Base-by-base conservation (phyloP, 2,888 invertebrate species). In the Drosophila multiciliata region DNA sequence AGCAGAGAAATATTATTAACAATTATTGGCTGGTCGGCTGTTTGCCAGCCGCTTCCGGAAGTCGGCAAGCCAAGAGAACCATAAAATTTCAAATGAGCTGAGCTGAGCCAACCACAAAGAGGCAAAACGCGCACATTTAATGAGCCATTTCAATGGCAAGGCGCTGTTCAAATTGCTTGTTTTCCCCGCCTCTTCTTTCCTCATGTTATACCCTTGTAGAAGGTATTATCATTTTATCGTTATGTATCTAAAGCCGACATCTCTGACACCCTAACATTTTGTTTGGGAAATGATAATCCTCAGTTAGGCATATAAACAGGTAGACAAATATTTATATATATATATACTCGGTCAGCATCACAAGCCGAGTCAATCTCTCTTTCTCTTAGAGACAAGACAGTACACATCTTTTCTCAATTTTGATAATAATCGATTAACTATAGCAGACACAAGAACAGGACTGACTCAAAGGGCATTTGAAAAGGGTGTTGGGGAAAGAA, bases 71-170 rank as follows among this genome's bases (percentile, higher is more conserved):
- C 67, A 71, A 75, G 63, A 73, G 79, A 78, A 70, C 73, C 75
- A 82, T 84, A 71, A 83, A 81, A 80, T 49, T 57, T 63, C 63
- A 72, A 75, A 79, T 69, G 66, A 74, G 65, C 55, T 69, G 69
- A 85, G 66, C 64, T 2, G 23, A 23, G 23, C 23, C 55, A 54
- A 73, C 66, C 66, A 71, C 55, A 74, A 66, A 77, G 75, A 73
- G 57, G 49, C 54, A 60, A 70, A 75, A 58, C 64, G 66, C 55
- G 70, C 65, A 57, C 62, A 73, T 70, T 79, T 77, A 79, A 79
- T 77, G 73, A 73, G 70, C 66, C 70, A 81, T 79, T 79, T 76
- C 78, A 79, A 79, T 79, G 79, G 70, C 79, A 77, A 77, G 69
- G 68, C 81, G 59, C 40, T 45, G 52, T 40, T 38, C 42, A 55